A percentile compares a stretch with the other conserved stretches of the same genome.
phyloP scores from a whole-genome alignment of 2,113 vertebrate genomes.

The Rhabdomys dilectus region DNA sequence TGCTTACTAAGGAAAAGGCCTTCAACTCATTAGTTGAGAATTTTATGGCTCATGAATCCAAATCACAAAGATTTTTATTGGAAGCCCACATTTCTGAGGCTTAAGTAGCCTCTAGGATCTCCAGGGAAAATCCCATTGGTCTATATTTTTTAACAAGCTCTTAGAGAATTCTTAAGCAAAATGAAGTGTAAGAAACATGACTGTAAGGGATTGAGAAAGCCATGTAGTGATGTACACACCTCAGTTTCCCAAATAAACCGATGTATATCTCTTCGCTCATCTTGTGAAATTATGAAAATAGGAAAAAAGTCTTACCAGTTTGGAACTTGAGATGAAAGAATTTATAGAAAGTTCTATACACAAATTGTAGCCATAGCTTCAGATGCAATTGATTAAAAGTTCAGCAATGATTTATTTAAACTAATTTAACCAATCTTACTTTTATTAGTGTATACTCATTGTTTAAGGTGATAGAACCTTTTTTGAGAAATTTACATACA shows the following conservation, averaged over 20 bases:
- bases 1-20: background rate
- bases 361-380: background rate
- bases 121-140: background rate
- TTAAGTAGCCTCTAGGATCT: background rate
- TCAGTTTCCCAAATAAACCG: background rate
- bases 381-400: slow-evolving; percentile 12
- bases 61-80: background rate
- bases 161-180: background rate
- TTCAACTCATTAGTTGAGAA: background rate
- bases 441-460: background rate
- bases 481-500: background rate
- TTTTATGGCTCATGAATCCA: background rate
- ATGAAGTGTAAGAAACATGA: background rate
- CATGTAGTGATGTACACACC: background rate
- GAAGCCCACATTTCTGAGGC: slow-evolving; percentile 11
- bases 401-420: background rate
- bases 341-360: slow-evolving; percentile 36
- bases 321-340: background rate
- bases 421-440: background rate
- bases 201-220: background rate
- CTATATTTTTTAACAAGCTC: slow-evolving; percentile 16
- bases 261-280: background rate
- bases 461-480: background rate
- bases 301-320: background rate
- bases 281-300: slow-evolving; percentile 34